These are phyloP conservation scores for Aspidapion aeneum DNA, from an alignment of 2,888 invertebrate genomes.

Conservation along the genomic window DNA sequence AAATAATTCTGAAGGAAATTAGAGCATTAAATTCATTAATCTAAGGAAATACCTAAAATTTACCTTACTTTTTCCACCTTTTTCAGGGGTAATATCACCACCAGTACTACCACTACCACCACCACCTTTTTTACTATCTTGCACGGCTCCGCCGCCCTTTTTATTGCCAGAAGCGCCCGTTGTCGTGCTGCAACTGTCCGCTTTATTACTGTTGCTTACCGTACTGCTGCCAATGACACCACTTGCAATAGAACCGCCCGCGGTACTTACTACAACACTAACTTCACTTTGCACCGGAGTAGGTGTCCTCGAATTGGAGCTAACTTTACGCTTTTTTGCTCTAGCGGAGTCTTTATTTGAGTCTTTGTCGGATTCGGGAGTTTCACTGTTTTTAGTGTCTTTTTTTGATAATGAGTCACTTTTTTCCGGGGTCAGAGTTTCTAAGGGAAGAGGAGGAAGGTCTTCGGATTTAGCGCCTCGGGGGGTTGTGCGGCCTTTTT, in stretches of 20 bases:
- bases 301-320: constrained; percentile 46
- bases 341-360: constrained; percentile 23
- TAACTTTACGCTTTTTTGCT: constrained; percentile 44
- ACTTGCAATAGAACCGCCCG: constrained; percentile 3
- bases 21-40: too few relatives aligned
- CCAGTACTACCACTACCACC: constrained; percentile 25
- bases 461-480: constrained; percentile 43
- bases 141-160: neutral
- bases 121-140: constrained; percentile 27
- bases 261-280: constrained; percentile 28
- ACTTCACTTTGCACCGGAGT: constrained; percentile 40
- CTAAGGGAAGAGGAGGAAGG: constrained; percentile 20
- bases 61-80: neutral
- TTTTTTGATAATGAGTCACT: constrained; percentile 28
- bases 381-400: constrained; percentile 28
- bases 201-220: neutral
- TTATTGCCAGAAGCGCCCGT: too few relatives aligned
- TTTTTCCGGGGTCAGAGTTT: constrained; percentile 25
- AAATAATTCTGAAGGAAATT: too few relatives aligned
- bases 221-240: neutral
- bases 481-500: constrained; percentile 18
- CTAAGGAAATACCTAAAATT: too few relatives aligned
- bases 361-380: constrained; percentile 19
- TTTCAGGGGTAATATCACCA: neutral
- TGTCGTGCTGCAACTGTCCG: neutral